Conservation (phyloP, 2,797 vertebrate genomes). For the Hippopotamyrus pictus region DNA sequence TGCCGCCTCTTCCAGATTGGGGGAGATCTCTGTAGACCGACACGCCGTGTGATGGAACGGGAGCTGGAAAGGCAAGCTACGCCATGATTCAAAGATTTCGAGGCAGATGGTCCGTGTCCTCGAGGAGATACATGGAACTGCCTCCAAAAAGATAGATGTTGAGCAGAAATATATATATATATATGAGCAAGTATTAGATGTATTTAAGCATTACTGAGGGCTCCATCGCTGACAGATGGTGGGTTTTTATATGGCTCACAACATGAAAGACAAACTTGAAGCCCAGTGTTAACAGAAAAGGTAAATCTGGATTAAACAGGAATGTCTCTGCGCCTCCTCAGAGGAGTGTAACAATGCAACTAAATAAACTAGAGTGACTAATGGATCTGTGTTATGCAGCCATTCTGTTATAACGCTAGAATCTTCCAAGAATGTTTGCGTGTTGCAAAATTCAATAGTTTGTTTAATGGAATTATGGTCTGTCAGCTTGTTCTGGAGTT, state of each 20-base stretch:
- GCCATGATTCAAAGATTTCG: conserved; percentile 18
- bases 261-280: conserved; percentile 29
- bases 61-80: neutral
- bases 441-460: conserved; percentile 27
- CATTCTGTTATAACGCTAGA: neutral
- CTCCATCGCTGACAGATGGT: conserved; percentile 50
- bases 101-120: conserved; percentile 55
- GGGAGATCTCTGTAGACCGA: neutral
- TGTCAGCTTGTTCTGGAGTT: conserved; percentile 21
- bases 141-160: conserved; percentile 48
- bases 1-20: neutral
- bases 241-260: conserved; percentile 43
- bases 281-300: conserved; percentile 20
- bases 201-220: conserved; percentile 48
- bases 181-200: conserved; percentile 54
- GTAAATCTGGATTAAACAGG: conserved; percentile 16
- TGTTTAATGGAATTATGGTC: conserved; percentile 28
- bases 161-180: conserved; percentile 8
- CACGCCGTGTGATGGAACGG: neutral
- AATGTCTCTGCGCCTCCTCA: conserved; percentile 19
- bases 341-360: neutral
- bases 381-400: neutral
- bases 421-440: neutral
- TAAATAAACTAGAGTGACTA: neutral
- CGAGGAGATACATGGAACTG: conserved; percentile 37